Evolutionary conservation across 2,888 invertebrate genomes (phyloP).

Genomic region (Metellina segmentata): DNA sequence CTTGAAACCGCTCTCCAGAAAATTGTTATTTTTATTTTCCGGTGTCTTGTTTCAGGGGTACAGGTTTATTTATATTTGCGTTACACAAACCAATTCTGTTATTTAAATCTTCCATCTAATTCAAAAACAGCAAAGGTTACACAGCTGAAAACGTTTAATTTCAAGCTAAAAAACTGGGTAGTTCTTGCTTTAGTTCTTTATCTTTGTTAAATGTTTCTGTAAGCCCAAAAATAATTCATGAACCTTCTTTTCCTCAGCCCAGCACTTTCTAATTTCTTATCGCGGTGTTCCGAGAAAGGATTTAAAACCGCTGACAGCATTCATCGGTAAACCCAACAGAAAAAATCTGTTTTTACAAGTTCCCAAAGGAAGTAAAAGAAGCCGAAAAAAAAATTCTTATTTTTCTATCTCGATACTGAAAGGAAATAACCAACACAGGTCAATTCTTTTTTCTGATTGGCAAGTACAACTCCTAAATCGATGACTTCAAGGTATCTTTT

Average conservation of each 20-base stretch:
- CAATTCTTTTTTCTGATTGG: conserved; percentile 10
- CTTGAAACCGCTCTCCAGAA: too few relatives aligned
- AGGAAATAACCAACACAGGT: conserved; percentile 15
- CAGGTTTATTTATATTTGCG: too few relatives aligned
- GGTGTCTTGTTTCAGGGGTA: too few relatives aligned
- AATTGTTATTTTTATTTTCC: too few relatives aligned
- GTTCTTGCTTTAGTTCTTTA: too few relatives aligned
- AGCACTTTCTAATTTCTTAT: conserved; percentile 10
- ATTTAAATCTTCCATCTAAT: too few relatives aligned
- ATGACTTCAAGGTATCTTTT: neutral
- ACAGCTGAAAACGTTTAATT: too few relatives aligned
- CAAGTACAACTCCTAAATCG: conserved; percentile 8
- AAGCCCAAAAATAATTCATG: neutral
- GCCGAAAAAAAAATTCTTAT: neutral
- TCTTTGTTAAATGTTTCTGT: too few relatives aligned
- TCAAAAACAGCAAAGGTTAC: too few relatives aligned
- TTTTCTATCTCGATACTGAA: neutral
- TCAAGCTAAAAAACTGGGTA: too few relatives aligned
- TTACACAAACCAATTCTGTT: too few relatives aligned
- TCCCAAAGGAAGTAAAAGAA: conserved; percentile 2
- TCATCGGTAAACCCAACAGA: neutral
- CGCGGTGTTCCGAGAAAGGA: neutral
- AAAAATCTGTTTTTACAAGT: neutral
- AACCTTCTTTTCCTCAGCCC: neutral
- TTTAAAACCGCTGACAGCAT: conserved; percentile 7